These are phyloP conservation scores for Epirrita christyi DNA, from an alignment of 2,888 invertebrate species.

Conservation along the genomic window DNA sequence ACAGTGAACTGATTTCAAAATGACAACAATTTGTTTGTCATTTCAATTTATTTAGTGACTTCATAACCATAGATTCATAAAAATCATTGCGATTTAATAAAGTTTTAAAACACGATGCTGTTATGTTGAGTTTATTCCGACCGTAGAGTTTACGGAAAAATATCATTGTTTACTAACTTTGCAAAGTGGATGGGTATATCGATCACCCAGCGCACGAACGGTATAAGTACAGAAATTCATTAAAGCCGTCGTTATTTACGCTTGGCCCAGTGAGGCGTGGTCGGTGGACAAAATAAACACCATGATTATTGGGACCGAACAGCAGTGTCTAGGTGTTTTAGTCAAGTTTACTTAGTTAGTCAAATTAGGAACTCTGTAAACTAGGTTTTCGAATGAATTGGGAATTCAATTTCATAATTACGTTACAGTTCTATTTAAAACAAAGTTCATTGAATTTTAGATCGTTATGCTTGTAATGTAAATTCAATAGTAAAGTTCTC, in stretches of 20 bases:
- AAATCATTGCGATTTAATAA: no score
- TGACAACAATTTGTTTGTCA: not conserved
- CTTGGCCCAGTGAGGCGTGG: conserved; percentile 31
- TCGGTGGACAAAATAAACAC: conserved; percentile 57
- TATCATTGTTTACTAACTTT: conserved; percentile 5
- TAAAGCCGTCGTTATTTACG: conserved; percentile 43
- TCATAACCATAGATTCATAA: no score
- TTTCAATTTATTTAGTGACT: no score
- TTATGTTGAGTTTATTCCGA: no score
- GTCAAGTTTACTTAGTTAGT: conserved; percentile 16
- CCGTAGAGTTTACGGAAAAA: conserved; percentile 1
- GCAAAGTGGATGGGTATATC: conserved; percentile 10
- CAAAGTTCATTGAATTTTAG: not conserved
- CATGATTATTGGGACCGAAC: conserved; percentile 57
- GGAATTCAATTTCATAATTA: conserved; percentile 7
- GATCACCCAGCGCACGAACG: conserved; percentile 31
- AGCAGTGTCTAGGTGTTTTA: conserved; percentile 32
- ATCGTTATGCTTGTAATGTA: not conserved
- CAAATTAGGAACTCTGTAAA: conserved; percentile 25
- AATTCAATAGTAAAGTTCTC: not conserved
- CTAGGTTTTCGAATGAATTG: conserved; percentile 15
- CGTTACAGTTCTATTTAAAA: not conserved
- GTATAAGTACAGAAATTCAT: conserved; percentile 43
- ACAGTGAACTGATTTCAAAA: not conserved
- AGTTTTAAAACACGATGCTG: no score